These are phyloP conservation scores for Phthorimaea operculella DNA, from an alignment of 1,140 invertebrate genomes.

Conservation along the genomic window DNA sequence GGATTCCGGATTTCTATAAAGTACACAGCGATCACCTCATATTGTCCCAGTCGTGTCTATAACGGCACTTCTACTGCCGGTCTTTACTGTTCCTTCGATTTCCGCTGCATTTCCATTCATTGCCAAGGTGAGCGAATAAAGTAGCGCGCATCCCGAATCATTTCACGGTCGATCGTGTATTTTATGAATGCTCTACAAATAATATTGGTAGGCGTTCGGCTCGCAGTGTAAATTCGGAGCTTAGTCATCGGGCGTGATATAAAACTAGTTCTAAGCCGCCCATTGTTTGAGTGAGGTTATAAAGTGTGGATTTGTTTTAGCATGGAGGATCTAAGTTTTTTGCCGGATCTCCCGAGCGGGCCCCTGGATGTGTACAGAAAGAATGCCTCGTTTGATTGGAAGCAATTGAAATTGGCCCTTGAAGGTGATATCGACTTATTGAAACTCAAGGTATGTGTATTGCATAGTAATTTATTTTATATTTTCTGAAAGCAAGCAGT, in stretches of 20 bases:
- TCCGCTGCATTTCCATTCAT: slow-evolving; percentile 20
- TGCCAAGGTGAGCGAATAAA: slow-evolving; percentile 33
- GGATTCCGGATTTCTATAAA: slow-evolving; percentile 16
- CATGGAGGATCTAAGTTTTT: slow-evolving; percentile 64
- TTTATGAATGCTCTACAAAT: background rate
- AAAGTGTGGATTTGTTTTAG: slow-evolving; percentile 9
- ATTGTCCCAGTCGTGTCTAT: slow-evolving; percentile 30
- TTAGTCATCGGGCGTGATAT: slow-evolving; percentile 27
- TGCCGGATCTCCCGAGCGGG: slow-evolving; percentile 72
- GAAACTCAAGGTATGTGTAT: slow-evolving; percentile 74
- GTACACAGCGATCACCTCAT: slow-evolving; percentile 13
- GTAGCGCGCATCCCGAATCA: background rate
- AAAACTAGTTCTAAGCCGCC: background rate
- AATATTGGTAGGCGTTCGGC: background rate
- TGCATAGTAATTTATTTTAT: background rate
- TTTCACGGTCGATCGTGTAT: slow-evolving; percentile 13
- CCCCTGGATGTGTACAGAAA: slow-evolving; percentile 80
- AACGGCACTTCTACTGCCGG: slow-evolving; percentile 18
- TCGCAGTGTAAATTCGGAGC: slow-evolving; percentile 19
- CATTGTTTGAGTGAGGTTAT: background rate
- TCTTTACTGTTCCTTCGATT: slow-evolving; percentile 12
- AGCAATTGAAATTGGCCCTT: slow-evolving; percentile 77
- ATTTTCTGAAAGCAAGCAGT: background rate
- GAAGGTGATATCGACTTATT: slow-evolving; percentile 78
- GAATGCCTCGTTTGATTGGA: slow-evolving; percentile 82